Conservation (phyloP, 2,113 vertebrate genomes). For the Neogale vison region DNA sequence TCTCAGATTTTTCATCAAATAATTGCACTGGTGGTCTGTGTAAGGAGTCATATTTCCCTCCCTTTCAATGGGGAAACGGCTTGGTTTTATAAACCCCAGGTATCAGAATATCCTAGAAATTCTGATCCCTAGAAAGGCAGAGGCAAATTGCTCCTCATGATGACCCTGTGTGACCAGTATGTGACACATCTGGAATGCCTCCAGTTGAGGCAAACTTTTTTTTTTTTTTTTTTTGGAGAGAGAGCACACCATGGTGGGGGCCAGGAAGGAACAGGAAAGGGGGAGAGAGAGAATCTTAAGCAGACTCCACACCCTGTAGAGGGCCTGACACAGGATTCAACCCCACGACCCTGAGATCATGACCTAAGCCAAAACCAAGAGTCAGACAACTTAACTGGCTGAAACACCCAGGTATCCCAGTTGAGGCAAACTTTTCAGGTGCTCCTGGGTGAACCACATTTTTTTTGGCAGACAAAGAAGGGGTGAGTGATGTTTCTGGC, state of each 20-base stretch:
- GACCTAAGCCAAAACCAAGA: not conserved
- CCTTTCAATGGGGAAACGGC: not conserved
- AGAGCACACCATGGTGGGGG: not conserved
- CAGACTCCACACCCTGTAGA: not conserved
- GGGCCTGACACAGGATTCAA: not conserved
- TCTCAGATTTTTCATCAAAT: not conserved
- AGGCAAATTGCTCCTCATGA: not conserved
- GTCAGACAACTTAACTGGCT: not conserved
- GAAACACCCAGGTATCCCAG: not conserved
- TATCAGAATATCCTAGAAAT: not conserved
- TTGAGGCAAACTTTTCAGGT: not conserved
- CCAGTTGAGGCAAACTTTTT: not conserved
- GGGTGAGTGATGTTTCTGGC: not conserved
- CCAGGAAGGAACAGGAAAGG: not conserved
- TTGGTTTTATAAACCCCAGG: not conserved
- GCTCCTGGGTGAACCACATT: not conserved
- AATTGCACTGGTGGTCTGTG: not conserved
- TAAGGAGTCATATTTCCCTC: not conserved
- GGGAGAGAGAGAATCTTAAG: not conserved
- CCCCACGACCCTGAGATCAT: not conserved
- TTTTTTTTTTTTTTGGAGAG: too few relatives aligned
- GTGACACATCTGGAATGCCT: not conserved
- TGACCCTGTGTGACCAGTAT: not conserved
- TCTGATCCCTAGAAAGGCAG: not conserved
- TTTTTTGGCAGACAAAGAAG: not conserved